Base-by-base conservation (phyloP, 2,113 vertebrate species). In the Gobiocypris rarus region DNA sequence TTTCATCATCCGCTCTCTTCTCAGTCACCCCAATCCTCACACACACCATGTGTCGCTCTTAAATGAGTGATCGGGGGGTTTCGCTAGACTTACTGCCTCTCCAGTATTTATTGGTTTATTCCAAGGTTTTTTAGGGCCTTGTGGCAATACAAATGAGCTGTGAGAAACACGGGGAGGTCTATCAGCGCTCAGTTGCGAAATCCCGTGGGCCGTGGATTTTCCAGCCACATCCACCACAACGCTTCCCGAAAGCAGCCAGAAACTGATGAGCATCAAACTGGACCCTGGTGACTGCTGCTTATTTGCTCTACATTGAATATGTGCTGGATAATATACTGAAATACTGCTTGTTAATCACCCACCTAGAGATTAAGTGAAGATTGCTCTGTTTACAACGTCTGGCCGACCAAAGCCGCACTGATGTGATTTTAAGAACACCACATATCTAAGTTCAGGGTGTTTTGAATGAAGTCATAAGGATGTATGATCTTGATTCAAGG, bases 111-210 rank as follows among this genome's bases (percentile, higher is more conserved):
- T 34, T 50, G 9, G 43, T 67, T 67, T 67, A 52, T 65, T 67
- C 43, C 28, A 26, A 48, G 43, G 22, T 15, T 10, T 52, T 31
- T 9, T 41, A n/a, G 22, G 38, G 22, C 14, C n/a, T 41, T 59
- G 56, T 45, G 38, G 13, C 5, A 26, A 79, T n/a, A 67, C 15
- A 67, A 80, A 80, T 48, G 43, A 63, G 78, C 78, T 67, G 78
- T 50, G 59, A 50, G 43, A 67, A 50, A 75, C 73, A 31, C 9
- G 15, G 8, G 24, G 26, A 31, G 73, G 26, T 75, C 48, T 75
- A 28, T 75, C 73, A 52, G 26, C 4, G 4, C 73, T 75, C 45
- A 75, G 24, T 75, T 26, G 17, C 4, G 17, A 52, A 75, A 75
- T 75, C 73, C 24, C n/a, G 24, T 48, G 11, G 11, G 24, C 13